These are phyloP conservation scores for Cyaniris semiargus DNA, from an alignment of 2,888 invertebrate genomes.

Conservation along the genomic window DNA sequence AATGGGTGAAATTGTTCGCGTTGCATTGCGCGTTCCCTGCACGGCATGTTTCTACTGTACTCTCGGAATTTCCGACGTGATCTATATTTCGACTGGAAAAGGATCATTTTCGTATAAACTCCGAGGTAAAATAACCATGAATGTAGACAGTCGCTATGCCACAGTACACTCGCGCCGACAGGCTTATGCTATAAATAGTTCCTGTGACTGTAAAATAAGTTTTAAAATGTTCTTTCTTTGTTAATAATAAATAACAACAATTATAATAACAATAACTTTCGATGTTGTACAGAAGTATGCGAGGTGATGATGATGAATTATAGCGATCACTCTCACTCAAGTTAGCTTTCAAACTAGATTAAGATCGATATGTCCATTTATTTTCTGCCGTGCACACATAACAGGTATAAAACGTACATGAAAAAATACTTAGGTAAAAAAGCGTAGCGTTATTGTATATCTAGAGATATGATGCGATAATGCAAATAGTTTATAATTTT, in stretches of 20 bases:
- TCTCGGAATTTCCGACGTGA: neutral
- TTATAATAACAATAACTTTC: neutral
- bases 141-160: neutral
- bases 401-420: neutral
- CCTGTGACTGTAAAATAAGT: too few relatives aligned
- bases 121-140: neutral
- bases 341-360: neutral
- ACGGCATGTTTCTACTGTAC: neutral
- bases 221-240: too few relatives aligned
- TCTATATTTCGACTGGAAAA: neutral
- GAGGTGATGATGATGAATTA: neutral
- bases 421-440: too few relatives aligned
- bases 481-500: too few relatives aligned
- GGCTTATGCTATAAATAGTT: too few relatives aligned
- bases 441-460: too few relatives aligned
- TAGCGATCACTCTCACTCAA: too few relatives aligned
- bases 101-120: neutral
- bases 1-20: neutral
- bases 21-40: neutral
- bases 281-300: neutral
- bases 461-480: too few relatives aligned
- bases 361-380: neutral
- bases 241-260: too few relatives aligned
- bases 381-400: neutral
- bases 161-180: too few relatives aligned